Percentiles rank a stretch among this genome's conserved stretches.
Conservation (phyloP, 2,888 invertebrate species). For the Pollenia griseotomentosa region DNA sequence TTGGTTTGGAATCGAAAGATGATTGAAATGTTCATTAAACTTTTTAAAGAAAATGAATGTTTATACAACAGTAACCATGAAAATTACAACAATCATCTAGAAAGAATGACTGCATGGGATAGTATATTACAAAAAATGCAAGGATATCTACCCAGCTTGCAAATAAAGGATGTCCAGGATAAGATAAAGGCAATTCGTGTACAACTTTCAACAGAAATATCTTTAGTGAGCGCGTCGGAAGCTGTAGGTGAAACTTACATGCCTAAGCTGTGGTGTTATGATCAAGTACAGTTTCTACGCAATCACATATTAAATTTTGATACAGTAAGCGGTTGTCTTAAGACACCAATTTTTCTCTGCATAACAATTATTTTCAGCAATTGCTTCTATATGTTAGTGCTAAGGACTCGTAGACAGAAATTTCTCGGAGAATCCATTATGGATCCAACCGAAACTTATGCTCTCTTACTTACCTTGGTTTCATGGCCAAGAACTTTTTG, state of each 20-base stretch:
- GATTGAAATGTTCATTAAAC: slow-evolving; percentile 31
- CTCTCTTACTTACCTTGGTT: too few relatives aligned
- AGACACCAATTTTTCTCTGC: too few relatives aligned
- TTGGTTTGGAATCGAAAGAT: slow-evolving; percentile 6
- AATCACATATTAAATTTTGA: background rate
- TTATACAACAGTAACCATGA: slow-evolving; percentile 24
- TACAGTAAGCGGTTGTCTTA: too few relatives aligned
- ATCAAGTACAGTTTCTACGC: slow-evolving; percentile 18
- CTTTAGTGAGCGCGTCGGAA: background rate
- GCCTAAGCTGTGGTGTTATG: slow-evolving; percentile 32
- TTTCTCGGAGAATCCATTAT: too few relatives aligned
- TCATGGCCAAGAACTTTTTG: too few relatives aligned
- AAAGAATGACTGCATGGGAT: slow-evolving; percentile 11
- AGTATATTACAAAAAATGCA: slow-evolving; percentile 16
- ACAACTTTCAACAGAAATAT: slow-evolving; percentile 6
- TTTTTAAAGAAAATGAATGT: slow-evolving; percentile 16
- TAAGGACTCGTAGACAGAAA: too few relatives aligned
- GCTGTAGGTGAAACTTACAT: background rate
- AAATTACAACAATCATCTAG: slow-evolving; percentile 7
- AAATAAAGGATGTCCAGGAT: slow-evolving; percentile 1
- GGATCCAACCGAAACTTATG: too few relatives aligned
- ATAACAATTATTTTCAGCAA: too few relatives aligned
- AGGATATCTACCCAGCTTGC: background rate
- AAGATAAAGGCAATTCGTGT: slow-evolving; percentile 22
- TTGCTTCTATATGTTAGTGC: too few relatives aligned